Evolutionary conservation across 2,797 vertebrate species (phyloP).

Genomic region (Rhadinocentrus ornatus): DNA sequence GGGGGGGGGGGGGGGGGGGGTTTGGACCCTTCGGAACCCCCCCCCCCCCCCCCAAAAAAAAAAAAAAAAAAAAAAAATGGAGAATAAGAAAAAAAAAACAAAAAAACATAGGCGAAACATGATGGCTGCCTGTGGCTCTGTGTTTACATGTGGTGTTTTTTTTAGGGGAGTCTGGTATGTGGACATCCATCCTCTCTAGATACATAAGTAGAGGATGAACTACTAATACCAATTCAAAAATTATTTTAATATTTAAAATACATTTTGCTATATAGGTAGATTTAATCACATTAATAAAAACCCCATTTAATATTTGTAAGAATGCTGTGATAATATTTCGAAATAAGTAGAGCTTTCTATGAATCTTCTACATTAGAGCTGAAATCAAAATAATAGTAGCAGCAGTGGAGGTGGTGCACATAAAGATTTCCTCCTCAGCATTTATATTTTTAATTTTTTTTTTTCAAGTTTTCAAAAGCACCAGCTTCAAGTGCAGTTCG

Average conservation of each 20-base stretch:
- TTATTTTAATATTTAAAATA: constrained; percentile 61
- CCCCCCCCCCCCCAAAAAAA: constrained; percentile 29
- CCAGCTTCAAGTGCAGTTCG: constrained; percentile 53
- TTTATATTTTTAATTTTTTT: constrained; percentile 35
- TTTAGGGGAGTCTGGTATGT: constrained; percentile 33
- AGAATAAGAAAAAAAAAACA: constrained; percentile 31
- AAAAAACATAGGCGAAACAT: constrained; percentile 44
- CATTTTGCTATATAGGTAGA: constrained; percentile 41
- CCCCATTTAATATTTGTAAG: constrained; percentile 39
- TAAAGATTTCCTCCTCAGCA: constrained; percentile 53
- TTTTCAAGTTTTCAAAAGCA: constrained; percentile 73
- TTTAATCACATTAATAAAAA: constrained; percentile 38
- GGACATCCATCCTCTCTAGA: constrained; percentile 1
- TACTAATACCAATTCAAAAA: constrained; percentile 62
- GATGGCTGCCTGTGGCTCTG: constrained; percentile 63
- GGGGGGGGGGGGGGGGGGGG: too few relatives aligned
- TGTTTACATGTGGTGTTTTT: constrained; percentile 55
- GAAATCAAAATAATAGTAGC: constrained; percentile 62
- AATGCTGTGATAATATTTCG: constrained; percentile 47
- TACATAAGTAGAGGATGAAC: constrained; percentile 44
- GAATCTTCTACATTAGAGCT: constrained; percentile 37
- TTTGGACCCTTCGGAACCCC: too few relatives aligned
- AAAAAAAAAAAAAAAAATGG: constrained; percentile 29
- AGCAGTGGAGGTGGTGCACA: constrained; percentile 69
- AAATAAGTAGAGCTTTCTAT: constrained; percentile 40